Evolutionary conservation across 1,140 invertebrate genomes (phyloP), one percentile per base, ranked within the genome.

Genomic region (Drosophila micromelanica): DNA sequence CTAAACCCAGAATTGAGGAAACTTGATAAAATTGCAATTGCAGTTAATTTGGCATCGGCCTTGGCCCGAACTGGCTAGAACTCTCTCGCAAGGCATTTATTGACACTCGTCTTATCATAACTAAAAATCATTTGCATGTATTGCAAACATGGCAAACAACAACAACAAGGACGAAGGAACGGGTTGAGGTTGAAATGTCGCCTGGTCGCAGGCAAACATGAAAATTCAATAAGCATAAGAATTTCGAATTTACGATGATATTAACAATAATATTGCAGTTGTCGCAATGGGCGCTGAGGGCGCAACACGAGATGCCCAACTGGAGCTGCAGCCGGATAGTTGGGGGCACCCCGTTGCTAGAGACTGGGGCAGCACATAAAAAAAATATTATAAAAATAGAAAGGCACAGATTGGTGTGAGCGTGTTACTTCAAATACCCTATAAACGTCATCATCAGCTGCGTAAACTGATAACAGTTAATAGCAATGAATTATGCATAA

Each of bases 181-280:
- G 27, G 56, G 43, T 38, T 55, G 73, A 32, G 32, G 74, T 55
- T 32, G 38, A 64, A 11, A 37, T 73, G 73, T 73, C 78, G 64
- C 20, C 42, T 32, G 51, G 37, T 51, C 43, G 42, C 35, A 59
- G 74, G 55, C 63, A 70, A 87, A 87, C 84, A 89, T 89, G 84
- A 89, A 89, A 89, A 89, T 89, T 89, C 84, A 89, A 89, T 89
- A 87, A 87, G 84, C 84, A 89, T 89, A 89, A 89, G 84, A 89
- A 81, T 89, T 80, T 89, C 84, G 76, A 89, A 89, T 89, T 89
- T 89, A 89, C 84, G 84, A 89, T 61, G 84, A 89, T 80, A 89
- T 89, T 89, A 89, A 89, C 79, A 84, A 89, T 89, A 89, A 84
- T 89, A 89, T 78, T 89, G 84, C 84, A 86, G 73, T 73, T 76